A percentile compares a stretch with the other conserved stretches of the same genome.
Evolutionary conservation across 1,140 invertebrate species (phyloP).

Genomic region (Leptestheria dahalacensis): DNA sequence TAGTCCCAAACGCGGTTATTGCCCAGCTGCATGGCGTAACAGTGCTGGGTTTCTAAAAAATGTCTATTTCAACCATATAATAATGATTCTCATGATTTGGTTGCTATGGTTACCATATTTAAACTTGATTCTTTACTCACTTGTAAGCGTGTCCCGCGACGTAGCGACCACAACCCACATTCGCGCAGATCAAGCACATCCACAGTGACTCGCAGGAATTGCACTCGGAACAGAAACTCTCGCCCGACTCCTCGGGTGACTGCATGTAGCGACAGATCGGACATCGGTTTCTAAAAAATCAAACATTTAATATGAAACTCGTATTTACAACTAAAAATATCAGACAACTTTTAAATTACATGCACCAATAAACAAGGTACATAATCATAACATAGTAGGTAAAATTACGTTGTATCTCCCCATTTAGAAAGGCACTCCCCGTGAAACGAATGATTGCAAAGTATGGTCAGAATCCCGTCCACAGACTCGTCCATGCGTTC

Average conservation of each 20-base stretch:
- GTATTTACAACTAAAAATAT: not conserved
- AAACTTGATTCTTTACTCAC: too few relatives aligned
- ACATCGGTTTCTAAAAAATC: constrained; percentile 31
- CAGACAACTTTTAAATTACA: not conserved
- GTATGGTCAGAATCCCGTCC: constrained; percentile 89
- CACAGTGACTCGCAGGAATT: constrained; percentile 67
- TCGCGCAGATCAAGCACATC: constrained; percentile 98
- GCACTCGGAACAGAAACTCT: constrained; percentile 73
- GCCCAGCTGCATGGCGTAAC: constrained; percentile 88
- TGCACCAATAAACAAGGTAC: not conserved
- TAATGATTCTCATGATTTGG: too few relatives aligned
- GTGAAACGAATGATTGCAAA: constrained; percentile 98
- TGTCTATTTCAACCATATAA: too few relatives aligned
- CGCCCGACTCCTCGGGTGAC: constrained; percentile 74
- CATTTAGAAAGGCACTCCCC: constrained; percentile 85
- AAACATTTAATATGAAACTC: too few relatives aligned
- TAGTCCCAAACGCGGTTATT: constrained; percentile 98
- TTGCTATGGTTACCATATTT: not conserved
- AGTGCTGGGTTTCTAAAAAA: constrained; percentile 88
- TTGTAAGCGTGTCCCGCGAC: constrained; percentile 50
- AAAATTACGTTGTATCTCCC: constrained; percentile 61
- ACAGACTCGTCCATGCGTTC: constrained; percentile 97
- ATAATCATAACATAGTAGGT: not conserved
- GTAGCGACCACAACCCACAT: constrained; percentile 89
- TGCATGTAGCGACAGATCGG: constrained; percentile 66